Conservation (phyloP, 2,888 invertebrate genomes). For the Bhutanitis thaidina region DNA sequence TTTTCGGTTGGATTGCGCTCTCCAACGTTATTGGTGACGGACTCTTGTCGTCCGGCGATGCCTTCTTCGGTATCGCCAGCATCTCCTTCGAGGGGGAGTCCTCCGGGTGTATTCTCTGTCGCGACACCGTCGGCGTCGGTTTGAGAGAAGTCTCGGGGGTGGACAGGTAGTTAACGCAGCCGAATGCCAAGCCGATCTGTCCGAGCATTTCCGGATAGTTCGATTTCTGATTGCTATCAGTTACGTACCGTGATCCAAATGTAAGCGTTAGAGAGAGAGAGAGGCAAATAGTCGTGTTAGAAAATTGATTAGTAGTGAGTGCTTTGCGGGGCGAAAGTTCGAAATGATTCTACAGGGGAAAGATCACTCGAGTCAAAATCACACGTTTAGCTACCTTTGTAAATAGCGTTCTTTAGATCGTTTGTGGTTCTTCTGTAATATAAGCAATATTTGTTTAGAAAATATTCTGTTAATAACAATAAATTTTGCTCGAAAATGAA, state of each 20-base stretch:
- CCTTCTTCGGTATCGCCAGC: conserved; percentile 49
- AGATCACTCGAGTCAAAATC: conserved; percentile 42
- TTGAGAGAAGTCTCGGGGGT: conserved; percentile 46
- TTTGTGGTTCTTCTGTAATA: conserved; percentile 77
- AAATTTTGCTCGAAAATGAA: conserved; percentile 23
- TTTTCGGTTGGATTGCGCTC: conserved; percentile 65
- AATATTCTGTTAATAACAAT: conserved; percentile 21
- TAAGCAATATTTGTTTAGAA: conserved; percentile 40
- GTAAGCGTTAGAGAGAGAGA: conserved; percentile 41
- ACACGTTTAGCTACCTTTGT: conserved; percentile 71
- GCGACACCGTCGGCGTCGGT: conserved; percentile 42
- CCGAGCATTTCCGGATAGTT: conserved; percentile 78
- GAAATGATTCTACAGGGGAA: conserved; percentile 30
- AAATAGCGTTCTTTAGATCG: conserved; percentile 76
- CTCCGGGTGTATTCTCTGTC: conserved; percentile 69
- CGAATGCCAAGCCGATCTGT: conserved; percentile 75
- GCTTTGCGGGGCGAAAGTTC: conserved; percentile 6
- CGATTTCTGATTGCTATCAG: conserved; percentile 71
- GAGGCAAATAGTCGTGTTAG: conserved; percentile 15
- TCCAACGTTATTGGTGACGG: conserved; percentile 49
- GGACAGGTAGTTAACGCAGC: conserved; percentile 73
- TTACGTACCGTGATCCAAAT: conserved; percentile 29
- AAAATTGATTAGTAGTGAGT: conserved; percentile 21
- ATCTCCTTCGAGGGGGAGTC: conserved; percentile 59
- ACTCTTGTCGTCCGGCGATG: conserved; percentile 61